Evolutionary conservation across 2,888 invertebrate genomes (phyloP), one percentile per base, ranked within the genome.

Genomic region (Conistra vaccinii): DNA sequence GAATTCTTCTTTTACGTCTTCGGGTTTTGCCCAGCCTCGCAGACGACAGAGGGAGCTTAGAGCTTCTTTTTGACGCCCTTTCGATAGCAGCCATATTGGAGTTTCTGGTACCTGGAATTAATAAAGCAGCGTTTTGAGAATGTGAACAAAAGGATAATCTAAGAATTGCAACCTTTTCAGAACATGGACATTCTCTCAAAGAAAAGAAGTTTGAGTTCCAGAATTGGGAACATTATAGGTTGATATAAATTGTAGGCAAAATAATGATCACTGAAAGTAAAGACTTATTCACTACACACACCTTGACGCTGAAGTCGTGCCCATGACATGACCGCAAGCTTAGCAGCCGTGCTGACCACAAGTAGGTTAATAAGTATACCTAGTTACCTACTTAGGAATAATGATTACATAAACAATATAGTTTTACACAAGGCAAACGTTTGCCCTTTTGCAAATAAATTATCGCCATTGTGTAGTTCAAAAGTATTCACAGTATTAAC

Each of bases 71-170:
- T 94, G 94, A 1, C 97, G 93, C 12, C 97, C 97, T 83, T 97
- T 97, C 0, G 97, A 97, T 75, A 97, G 84, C n/a, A 97, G 90
- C 97, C 97, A 97, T 87, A 97, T 94, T 55, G 97, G 97, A 10
- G 97, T 97, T 91, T 97, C 97, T 0, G 97, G 97, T 3, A 97
- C 96, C 97, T 97, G 90, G 88, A 84, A 86, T 71, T 5, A 0
- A n/a, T n/a, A 20, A 23, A 62, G 9, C 5, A 14, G 14, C 0
- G 0, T 10, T 60, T 57, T 57, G 17, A 42, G 14, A 53, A 45
- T 29, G 1, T 23, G 20, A 20, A 70, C 3, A 5, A 20, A 10
- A 1, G 2, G 3, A 35, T 26, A 0, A 70, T 26, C 48, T 48
- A 45, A 65, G 2, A 23, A 14, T 45, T 45, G 45, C 4, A 23